phyloP scores from a whole-genome alignment of 1,140 invertebrate genomes.

The Drosophila pallidifrons region DNA sequence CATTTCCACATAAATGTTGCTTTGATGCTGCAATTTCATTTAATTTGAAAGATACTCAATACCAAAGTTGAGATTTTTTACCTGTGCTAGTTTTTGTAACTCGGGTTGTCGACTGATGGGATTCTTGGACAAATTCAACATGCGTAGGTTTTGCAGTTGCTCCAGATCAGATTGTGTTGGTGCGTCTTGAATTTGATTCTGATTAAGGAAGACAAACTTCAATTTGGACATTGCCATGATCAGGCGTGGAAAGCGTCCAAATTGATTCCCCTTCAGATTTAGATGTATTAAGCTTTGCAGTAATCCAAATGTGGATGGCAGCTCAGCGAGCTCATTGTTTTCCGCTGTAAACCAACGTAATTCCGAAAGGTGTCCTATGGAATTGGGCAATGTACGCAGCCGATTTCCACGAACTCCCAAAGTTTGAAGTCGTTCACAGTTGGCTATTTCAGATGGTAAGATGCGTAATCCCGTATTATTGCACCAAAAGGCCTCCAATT shows the following conservation, averaged over 20 bases:
- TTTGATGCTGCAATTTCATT: constrained; percentile 39
- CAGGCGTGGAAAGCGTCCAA: constrained; percentile 85
- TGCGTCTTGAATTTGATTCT: constrained; percentile 85
- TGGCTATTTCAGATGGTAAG: constrained; percentile 90
- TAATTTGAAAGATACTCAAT: background rate
- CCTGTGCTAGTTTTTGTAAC: constrained; percentile 55
- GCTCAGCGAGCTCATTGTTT: constrained; percentile 85
- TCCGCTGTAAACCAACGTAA: constrained; percentile 88
- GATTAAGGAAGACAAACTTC: constrained; percentile 86
- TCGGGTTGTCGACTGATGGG: constrained; percentile 83
- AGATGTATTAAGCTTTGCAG: constrained; percentile 86
- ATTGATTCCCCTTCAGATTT: constrained; percentile 86
- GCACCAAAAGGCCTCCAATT: constrained; percentile 91
- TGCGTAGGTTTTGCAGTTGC: constrained; percentile 82
- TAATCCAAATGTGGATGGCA: constrained; percentile 86
- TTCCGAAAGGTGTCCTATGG: constrained; percentile 86
- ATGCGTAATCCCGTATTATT: constrained; percentile 86
- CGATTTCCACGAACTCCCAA: constrained; percentile 88
- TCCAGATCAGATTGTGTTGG: constrained; percentile 73
- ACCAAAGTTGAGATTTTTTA: constrained; percentile 1
- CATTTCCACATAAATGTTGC: constrained; percentile 60
- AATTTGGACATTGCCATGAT: constrained; percentile 85
- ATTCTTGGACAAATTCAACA: constrained; percentile 86
- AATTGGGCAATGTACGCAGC: constrained; percentile 86
- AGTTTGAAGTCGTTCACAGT: constrained; percentile 90